Evolutionary conservation across 2,888 invertebrate genomes (phyloP).

Genomic region (Quadroppia sp.): DNA sequence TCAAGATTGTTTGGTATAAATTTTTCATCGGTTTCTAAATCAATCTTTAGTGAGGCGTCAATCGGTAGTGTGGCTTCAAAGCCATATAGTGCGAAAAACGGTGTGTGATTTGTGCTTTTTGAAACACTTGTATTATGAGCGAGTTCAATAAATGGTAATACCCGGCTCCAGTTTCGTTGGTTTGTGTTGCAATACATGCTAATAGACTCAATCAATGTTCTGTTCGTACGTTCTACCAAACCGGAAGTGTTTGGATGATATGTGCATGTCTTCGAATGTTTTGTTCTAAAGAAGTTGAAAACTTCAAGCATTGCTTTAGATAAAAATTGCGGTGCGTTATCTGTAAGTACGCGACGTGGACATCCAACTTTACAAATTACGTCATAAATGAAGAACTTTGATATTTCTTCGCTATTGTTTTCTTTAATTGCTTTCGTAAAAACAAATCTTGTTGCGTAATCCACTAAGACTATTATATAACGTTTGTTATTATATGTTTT

Average conservation of each 20-base stretch:
- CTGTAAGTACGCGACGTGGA: not conserved
- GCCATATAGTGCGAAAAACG: conserved; percentile 47
- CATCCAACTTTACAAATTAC: not conserved
- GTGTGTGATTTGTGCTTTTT: conserved; percentile 43
- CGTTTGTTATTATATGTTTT: not conserved
- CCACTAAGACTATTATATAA: not conserved
- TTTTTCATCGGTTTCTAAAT: too few species aligned
- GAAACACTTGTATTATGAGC: conserved; percentile 47
- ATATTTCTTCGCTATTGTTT: not conserved
- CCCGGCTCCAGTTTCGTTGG: conserved; percentile 46
- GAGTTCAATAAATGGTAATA: conserved; percentile 43
- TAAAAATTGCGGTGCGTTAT: not conserved
- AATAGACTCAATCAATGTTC: conserved; percentile 46
- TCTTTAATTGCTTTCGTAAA: not conserved
- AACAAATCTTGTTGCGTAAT: not conserved
- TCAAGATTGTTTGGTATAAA: too few species aligned
- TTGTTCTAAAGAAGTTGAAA: not conserved
- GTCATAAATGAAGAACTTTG: not conserved
- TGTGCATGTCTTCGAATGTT: not conserved
- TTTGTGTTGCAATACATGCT: conserved; percentile 41
- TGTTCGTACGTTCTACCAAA: conserved; percentile 24
- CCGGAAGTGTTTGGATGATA: conserved; percentile 35
- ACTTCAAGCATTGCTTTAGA: not conserved
- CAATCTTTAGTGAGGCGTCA: not conserved
- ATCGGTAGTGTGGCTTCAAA: conserved; percentile 41